A percentile compares a stretch with the other conserved stretches of the same genome.
phyloP scores from a whole-genome alignment of 2,888 invertebrate species.

The Phyllotreta cruciferae region DNA sequence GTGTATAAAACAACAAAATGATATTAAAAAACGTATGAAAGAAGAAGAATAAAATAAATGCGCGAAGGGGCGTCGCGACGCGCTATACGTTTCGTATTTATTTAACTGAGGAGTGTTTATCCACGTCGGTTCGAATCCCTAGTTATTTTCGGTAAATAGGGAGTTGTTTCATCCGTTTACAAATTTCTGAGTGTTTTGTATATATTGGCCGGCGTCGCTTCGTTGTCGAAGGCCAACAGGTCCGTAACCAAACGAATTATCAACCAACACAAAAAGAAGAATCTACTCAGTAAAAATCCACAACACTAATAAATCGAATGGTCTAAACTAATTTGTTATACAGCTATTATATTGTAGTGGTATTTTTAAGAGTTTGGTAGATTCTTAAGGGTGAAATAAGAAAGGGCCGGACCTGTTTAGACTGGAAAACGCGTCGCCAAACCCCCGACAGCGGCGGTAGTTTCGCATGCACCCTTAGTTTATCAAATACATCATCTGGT shows the following conservation, averaged over 20 bases:
- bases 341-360: neutral
- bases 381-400: neutral
- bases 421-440: neutral
- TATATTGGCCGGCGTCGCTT: conserved; percentile 31
- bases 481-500: conserved; percentile 43
- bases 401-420: neutral
- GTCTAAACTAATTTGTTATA: neutral
- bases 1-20: neutral
- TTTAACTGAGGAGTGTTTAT: conserved; percentile 24
- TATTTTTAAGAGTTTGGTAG: neutral
- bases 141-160: conserved; percentile 33
- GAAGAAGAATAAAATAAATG: neutral
- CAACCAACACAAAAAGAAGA: neutral
- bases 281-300: neutral
- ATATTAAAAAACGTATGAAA: neutral
- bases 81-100: conserved; percentile 19
- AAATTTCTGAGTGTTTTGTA: conserved; percentile 32
- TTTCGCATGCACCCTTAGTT: conserved; percentile 43
- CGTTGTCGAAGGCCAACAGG: conserved; percentile 9
- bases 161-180: conserved; percentile 32
- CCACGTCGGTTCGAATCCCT: conserved; percentile 18
- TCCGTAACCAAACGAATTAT: neutral
- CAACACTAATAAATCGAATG: neutral
- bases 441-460: conserved; percentile 12
- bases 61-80: neutral